Percentiles rank a stretch among this genome's conserved stretches.
Evolutionary conservation across 2,797 vertebrate species (phyloP).

Genomic region (Ctenopoma multispine): DNA sequence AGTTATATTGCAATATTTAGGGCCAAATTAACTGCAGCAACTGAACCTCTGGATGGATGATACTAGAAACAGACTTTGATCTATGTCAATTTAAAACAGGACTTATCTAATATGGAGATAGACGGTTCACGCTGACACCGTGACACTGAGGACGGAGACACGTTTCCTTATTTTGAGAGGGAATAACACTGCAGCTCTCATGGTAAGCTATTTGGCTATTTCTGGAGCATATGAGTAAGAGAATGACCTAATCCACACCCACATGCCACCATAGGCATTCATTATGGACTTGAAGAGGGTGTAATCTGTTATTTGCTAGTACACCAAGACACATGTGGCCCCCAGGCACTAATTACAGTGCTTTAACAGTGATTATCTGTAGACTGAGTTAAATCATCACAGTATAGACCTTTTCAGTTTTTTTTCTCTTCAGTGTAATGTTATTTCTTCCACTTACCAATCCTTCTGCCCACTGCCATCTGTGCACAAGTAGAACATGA

Average conservation of each 20-base stretch:
- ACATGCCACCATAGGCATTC: conserved; percentile 71
- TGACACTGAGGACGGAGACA: conserved; percentile 12
- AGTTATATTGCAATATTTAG: too few species aligned
- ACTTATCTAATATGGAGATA: conserved; percentile 10
- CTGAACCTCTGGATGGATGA: background rate
- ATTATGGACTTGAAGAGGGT: conserved; percentile 61
- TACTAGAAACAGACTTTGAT: conserved; percentile 9
- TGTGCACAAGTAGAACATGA: conserved; percentile 58
- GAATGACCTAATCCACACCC: conserved; percentile 74
- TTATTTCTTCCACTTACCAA: conserved; percentile 64
- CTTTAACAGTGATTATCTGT: conserved; percentile 61
- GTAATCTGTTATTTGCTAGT: conserved; percentile 66
- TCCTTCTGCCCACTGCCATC: conserved; percentile 74
- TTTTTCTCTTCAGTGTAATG: conserved; percentile 29
- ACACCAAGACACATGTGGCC: conserved; percentile 49
- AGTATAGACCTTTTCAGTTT: conserved; percentile 26
- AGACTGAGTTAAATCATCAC: conserved; percentile 43
- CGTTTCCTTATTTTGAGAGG: conserved; percentile 43
- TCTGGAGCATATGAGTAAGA: conserved; percentile 69
- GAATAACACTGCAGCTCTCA: conserved; percentile 41
- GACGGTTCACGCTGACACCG: background rate
- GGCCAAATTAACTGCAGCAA: background rate
- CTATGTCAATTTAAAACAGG: conserved; percentile 2
- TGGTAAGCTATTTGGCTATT: conserved; percentile 67
- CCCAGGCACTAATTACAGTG: conserved; percentile 67